Conservation (phyloP, 2,797 vertebrate genomes). For the Podarcis siculus region DNA sequence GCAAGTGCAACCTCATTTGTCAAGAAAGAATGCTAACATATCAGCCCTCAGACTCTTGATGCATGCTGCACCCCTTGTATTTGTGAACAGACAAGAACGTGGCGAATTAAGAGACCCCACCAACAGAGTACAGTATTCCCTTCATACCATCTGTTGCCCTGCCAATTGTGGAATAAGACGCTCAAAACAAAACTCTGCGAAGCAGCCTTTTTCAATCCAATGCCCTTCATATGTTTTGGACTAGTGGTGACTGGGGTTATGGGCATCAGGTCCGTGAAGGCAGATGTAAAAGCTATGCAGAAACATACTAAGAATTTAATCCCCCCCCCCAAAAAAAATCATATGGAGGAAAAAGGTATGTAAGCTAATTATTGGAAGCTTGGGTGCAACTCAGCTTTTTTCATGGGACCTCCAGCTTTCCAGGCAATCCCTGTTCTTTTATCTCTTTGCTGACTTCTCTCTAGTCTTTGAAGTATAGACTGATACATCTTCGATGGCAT, state of each 20-base stretch:
- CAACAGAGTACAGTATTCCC: not conserved
- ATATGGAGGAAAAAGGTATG: not conserved
- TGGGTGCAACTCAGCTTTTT: too few species aligned
- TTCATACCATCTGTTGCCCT: not conserved
- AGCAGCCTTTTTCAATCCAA: not conserved
- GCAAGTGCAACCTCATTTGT: not conserved
- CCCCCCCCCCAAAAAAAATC: not conserved
- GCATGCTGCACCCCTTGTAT: not conserved
- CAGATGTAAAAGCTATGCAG: not conserved
- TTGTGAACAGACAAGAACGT: not conserved
- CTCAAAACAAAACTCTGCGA: not conserved
- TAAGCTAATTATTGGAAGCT: not conserved
- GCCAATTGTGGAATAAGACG: too few species aligned
- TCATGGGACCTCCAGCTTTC: too few species aligned
- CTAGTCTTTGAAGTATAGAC: too few species aligned
- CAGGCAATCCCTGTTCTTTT: too few species aligned
- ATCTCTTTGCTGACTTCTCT: too few species aligned
- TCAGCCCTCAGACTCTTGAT: not conserved
- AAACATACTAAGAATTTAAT: not conserved
- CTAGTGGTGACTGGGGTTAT: too few species aligned
- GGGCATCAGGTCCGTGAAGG: too few species aligned
- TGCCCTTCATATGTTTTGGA: too few species aligned
- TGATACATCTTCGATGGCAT: too few species aligned
- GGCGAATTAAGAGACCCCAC: not conserved
- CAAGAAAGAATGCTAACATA: not conserved